Percentiles rank a stretch among this genome's conserved stretches.
These are phyloP conservation scores for Sphaerodactylus townsendi DNA, from an alignment of 2,113 vertebrate species.

Conservation along the genomic window DNA sequence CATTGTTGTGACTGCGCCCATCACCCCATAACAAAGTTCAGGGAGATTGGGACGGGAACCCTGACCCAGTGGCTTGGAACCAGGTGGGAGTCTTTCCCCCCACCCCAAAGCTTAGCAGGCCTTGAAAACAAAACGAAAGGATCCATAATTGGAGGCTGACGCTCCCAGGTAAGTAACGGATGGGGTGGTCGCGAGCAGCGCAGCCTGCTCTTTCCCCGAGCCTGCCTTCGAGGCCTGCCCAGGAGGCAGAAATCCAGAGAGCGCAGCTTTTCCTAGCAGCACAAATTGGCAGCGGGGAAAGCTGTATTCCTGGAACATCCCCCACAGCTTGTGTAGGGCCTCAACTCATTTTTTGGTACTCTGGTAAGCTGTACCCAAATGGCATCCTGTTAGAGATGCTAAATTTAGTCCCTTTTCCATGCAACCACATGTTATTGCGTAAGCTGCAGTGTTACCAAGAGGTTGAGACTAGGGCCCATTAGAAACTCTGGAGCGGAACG, in stretches of 20 bases:
- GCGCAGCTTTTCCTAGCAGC: neutral
- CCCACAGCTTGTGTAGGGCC: neutral
- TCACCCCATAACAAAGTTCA: no score
- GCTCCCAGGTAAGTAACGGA: constrained; percentile 13
- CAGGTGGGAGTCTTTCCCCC: no score
- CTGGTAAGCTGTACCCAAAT: no score
- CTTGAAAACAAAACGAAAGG: no score
- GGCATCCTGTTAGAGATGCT: neutral
- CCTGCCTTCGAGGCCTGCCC: no score
- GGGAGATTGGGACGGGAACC: no score
- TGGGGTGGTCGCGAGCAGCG: neutral
- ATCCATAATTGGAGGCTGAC: neutral
- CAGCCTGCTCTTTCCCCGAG: neutral
- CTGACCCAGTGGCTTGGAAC: no score
- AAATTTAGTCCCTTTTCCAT: no score
- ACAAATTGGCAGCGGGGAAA: neutral
- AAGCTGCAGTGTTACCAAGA: neutral
- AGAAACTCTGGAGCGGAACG: neutral
- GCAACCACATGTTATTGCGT: fast-evolving
- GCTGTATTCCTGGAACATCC: neutral
- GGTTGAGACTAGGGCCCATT: neutral
- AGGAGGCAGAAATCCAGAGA: no score
- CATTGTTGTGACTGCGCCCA: no score
- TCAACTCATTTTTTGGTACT: neutral
- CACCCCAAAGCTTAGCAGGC: no score